A percentile compares a stretch with the other conserved stretches of the same genome.
Conservation (phyloP, 2,888 invertebrate species). For the Seira sanloemensis region DNA sequence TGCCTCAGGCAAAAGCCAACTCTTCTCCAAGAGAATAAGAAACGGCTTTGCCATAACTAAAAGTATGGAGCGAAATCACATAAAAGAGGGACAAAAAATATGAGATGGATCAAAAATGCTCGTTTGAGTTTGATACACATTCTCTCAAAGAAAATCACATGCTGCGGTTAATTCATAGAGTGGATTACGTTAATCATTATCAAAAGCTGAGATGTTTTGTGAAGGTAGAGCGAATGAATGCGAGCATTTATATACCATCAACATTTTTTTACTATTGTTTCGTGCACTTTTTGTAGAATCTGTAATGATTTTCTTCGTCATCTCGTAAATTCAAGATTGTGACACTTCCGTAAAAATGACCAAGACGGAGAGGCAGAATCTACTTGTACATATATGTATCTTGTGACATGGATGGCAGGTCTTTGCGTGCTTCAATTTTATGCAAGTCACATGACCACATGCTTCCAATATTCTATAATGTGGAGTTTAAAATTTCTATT, state of each 20-base stretch:
- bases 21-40: neutral
- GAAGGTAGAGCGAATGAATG: neutral
- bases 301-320: neutral
- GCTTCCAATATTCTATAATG: too few relatives aligned
- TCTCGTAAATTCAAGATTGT: neutral
- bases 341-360: constrained; percentile 8
- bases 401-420: too few relatives aligned
- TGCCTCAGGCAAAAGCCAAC: neutral
- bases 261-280: neutral
- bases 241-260: neutral
- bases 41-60: constrained; percentile 11
- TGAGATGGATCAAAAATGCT: too few relatives aligned
- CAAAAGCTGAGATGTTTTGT: neutral
- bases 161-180: constrained; percentile 15
- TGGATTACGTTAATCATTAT: neutral
- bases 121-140: neutral
- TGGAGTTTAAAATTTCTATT: too few relatives aligned
- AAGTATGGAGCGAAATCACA: too few relatives aligned
- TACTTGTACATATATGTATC: too few relatives aligned
- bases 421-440: too few relatives aligned
- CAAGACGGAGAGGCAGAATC: too few relatives aligned
- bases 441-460: too few relatives aligned
- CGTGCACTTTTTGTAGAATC: neutral
- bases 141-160: constrained; percentile 1
- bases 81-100: constrained; percentile 1